Evolutionary conservation across 2,888 invertebrate genomes (phyloP).

Genomic region (Netelia inedita): DNA sequence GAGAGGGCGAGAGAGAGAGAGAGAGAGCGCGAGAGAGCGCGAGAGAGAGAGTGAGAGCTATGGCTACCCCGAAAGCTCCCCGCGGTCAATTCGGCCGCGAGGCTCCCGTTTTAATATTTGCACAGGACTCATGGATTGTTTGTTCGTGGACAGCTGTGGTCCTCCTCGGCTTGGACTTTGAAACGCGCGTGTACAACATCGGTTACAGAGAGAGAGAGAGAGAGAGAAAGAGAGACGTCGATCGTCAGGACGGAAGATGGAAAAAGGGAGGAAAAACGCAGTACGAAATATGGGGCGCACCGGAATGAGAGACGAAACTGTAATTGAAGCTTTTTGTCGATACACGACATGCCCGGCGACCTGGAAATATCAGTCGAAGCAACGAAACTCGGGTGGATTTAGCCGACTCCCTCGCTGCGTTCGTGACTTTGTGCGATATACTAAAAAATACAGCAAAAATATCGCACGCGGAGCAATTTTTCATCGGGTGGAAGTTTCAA

Average conservation of each 20-base stretch:
- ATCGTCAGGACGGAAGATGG: no score
- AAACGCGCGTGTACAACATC: not conserved
- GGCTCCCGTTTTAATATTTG: constrained; percentile 51
- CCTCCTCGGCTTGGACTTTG: constrained; percentile 2
- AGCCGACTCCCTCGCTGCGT: no score
- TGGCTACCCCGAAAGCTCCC: not conserved
- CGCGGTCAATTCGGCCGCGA: not conserved
- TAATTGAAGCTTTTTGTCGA: no score
- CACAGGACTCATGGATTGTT: constrained; percentile 32
- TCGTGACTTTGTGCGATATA: no score
- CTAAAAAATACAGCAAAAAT: constrained; percentile 24
- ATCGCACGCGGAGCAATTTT: not conserved
- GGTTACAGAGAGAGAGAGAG: not conserved
- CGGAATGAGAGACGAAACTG: no score
- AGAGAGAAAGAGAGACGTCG: not conserved
- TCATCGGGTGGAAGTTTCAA: not conserved
- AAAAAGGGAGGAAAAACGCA: no score
- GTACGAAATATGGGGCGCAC: no score
- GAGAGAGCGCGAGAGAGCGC: no score
- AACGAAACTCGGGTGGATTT: no score
- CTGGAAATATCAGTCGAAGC: no score
- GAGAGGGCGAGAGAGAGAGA: not conserved
- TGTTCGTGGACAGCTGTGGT: constrained; percentile 35
- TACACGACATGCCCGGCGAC: no score
- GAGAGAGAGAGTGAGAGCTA: constrained; percentile 2